Conservation (phyloP, 2,888 invertebrate genomes). For the Digitonthophagus gazella region DNA sequence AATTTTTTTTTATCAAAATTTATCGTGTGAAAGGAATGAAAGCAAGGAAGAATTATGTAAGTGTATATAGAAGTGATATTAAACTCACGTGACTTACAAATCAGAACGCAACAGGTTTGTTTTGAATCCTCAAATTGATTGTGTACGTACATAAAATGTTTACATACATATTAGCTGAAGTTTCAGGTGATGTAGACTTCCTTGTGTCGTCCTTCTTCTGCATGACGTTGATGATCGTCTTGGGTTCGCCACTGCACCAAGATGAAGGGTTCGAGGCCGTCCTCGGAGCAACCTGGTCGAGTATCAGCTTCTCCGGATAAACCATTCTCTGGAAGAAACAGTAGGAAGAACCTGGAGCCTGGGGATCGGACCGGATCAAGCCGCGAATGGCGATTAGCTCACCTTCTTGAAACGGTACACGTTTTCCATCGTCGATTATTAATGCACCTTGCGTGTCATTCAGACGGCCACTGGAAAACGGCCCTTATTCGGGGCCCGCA, state of each 20-base stretch:
- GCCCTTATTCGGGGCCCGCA: constrained; percentile 26
- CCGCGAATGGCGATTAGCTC: constrained; percentile 29
- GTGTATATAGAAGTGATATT: too few relatives aligned
- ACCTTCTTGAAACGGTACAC: constrained; percentile 51
- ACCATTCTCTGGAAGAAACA: constrained; percentile 45
- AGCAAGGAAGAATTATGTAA: background rate
- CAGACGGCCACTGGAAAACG: constrained; percentile 31
- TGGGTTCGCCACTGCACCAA: constrained; percentile 48
- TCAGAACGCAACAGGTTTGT: background rate
- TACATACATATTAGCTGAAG: background rate
- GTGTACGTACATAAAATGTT: too few relatives aligned
- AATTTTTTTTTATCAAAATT: too few relatives aligned
- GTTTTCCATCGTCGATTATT: constrained; percentile 50
- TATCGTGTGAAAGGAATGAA: too few relatives aligned
- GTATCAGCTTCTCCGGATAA: constrained; percentile 48
- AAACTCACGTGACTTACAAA: background rate
- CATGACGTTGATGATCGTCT: constrained; percentile 22
- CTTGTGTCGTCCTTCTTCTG: constrained; percentile 4
- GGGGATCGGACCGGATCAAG: constrained; percentile 12
- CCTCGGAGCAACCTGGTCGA: constrained; percentile 44
- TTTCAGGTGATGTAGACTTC: background rate
- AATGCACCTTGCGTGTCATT: constrained; percentile 46
- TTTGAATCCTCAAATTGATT: background rate
- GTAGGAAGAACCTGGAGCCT: constrained; percentile 11
- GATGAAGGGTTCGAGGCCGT: constrained; percentile 39